Evolutionary conservation across 2,797 vertebrate genomes (phyloP).

Genomic region (Leptatherina wallacei): DNA sequence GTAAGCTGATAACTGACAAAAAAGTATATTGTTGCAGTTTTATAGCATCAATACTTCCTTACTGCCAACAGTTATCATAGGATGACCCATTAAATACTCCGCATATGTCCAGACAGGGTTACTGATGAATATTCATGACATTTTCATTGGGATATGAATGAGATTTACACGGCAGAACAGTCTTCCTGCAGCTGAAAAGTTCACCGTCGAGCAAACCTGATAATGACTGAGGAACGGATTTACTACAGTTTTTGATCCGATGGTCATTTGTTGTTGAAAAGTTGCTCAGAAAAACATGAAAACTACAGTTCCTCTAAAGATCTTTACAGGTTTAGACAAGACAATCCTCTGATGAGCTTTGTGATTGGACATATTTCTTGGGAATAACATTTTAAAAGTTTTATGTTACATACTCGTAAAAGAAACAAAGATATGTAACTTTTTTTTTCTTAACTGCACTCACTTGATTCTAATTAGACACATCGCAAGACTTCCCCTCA

Average conservation of each 20-base stretch:
- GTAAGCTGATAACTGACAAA: neutral
- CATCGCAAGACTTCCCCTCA: slow-evolving; percentile 36
- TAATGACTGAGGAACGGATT: neutral
- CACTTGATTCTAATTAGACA: slow-evolving; percentile 60
- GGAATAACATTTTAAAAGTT: rapidly evolving
- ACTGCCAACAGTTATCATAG: neutral
- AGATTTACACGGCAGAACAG: neutral
- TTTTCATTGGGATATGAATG: neutral
- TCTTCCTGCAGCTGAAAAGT: neutral
- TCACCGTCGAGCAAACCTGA: neutral
- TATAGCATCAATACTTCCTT: neutral
- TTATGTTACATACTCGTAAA: neutral
- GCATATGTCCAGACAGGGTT: neutral
- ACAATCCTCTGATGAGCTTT: neutral
- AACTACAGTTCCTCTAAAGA: no score
- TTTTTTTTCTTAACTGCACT: slow-evolving; percentile 25
- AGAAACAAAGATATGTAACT: neutral
- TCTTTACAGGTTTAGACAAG: neutral
- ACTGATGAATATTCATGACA: neutral
- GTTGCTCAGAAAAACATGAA: neutral
- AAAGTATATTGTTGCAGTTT: neutral
- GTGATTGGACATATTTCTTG: neutral
- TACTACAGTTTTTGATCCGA: neutral
- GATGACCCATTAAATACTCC: neutral
- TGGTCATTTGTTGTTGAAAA: neutral